A percentile compares a stretch with the other conserved stretches of the same genome.
Evolutionary conservation across 1,140 invertebrate genomes (phyloP).

Genomic region (Trigoniulus corallinus): DNA sequence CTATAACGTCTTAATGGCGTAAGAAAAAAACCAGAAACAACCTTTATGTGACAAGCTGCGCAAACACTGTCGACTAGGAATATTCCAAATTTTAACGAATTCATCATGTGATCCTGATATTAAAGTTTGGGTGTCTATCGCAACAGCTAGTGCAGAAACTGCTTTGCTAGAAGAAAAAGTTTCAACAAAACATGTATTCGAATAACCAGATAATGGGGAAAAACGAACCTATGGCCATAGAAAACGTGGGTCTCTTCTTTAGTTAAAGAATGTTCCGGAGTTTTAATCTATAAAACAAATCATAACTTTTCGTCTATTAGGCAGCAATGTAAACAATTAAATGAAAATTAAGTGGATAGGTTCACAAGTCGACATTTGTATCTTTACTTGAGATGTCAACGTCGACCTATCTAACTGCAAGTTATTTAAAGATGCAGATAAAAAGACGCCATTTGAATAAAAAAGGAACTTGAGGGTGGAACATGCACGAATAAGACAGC

Average conservation of each 20-base stretch:
- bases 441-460: neutral
- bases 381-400: conserved; percentile 42
- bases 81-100: conserved; percentile 59
- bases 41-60: conserved; percentile 51
- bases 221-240: too few species aligned
- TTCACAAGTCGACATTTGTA: conserved; percentile 27
- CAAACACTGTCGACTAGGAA: conserved; percentile 48
- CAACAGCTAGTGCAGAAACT: conserved; percentile 50
- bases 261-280: too few species aligned
- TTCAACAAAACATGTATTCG: conserved; percentile 16
- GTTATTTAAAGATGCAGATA: neutral
- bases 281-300: too few species aligned
- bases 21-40: too few species aligned
- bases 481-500: too few species aligned
- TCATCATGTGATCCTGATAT: conserved; percentile 56
- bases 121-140: conserved; percentile 44
- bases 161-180: conserved; percentile 43
- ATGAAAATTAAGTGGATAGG: too few species aligned
- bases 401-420: conserved; percentile 31
- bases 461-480: too few species aligned
- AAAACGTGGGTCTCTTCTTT: too few species aligned
- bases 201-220: conserved; percentile 7
- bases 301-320: too few species aligned
- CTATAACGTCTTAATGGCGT: too few species aligned
- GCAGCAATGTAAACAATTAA: too few species aligned